These are phyloP conservation scores for Scaptomyza cyrtandrae DNA, from an alignment of 2,888 invertebrate genomes.

Conservation along the genomic window DNA sequence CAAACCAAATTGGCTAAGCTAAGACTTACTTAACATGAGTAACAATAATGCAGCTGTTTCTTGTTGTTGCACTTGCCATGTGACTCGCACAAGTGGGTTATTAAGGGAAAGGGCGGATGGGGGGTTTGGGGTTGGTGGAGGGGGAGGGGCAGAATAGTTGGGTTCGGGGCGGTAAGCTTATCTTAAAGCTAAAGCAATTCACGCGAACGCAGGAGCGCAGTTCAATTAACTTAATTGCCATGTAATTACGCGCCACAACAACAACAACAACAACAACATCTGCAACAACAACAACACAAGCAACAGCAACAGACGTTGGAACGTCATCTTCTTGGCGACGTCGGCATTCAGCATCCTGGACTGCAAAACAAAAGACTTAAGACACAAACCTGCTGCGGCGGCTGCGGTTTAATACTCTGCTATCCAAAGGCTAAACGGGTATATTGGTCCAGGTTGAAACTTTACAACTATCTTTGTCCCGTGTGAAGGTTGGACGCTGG, in stretches of 20 bases:
- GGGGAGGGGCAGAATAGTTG: not conserved
- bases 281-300: constrained; percentile 24
- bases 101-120: not conserved
- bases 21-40: not conserved
- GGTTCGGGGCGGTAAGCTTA: constrained; percentile 22
- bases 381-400: constrained; percentile 71
- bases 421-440: too few species aligned
- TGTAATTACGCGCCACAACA: constrained; percentile 79
- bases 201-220: constrained; percentile 75
- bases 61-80: constrained; percentile 25
- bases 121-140: too few species aligned
- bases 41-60: constrained; percentile 39
- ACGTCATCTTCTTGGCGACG: constrained; percentile 48
- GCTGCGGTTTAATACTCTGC: not conserved
- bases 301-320: constrained; percentile 24
- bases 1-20: constrained; percentile 23
- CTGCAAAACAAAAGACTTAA: constrained; percentile 78
- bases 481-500: too few species aligned
- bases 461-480: too few species aligned
- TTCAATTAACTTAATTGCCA: constrained; percentile 84
- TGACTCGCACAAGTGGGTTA: not conserved
- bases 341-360: constrained; percentile 65
- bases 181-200: constrained; percentile 57
- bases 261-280: constrained; percentile 20
- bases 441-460: too few species aligned